Conservation (phyloP, 2,113 vertebrate species). For the Chionis minor region DNA sequence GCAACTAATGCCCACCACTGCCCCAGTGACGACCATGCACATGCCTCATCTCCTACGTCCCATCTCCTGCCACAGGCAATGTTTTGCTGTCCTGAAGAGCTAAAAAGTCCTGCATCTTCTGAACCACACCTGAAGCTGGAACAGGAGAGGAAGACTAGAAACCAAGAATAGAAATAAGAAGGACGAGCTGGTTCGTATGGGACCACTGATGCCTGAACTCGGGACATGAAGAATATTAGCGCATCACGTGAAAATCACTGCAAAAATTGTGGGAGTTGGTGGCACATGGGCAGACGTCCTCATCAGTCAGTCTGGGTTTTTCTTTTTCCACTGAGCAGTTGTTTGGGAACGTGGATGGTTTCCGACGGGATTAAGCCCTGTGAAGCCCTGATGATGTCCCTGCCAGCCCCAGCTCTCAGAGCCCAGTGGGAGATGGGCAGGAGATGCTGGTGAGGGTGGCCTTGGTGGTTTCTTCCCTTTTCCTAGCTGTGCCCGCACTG, state of each 20-base stretch:
- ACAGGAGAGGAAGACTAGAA: neutral
- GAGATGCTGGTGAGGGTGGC: neutral
- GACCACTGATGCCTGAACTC: neutral
- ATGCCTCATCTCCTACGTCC: neutral
- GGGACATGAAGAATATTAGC: neutral
- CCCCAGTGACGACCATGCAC: accelerated
- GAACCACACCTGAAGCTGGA: neutral
- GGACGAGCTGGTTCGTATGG: neutral
- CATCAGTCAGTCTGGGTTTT: neutral
- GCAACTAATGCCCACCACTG: neutral
- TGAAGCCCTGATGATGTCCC: neutral
- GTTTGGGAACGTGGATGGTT: neutral
- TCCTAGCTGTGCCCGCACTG: neutral
- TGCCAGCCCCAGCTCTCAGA: neutral
- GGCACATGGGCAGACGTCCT: neutral
- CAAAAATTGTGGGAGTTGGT: neutral
- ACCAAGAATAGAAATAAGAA: neutral
- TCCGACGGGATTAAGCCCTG: neutral
- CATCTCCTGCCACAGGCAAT: accelerated
- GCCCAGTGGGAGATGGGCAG: neutral
- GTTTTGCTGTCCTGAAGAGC: neutral
- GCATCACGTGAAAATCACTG: neutral
- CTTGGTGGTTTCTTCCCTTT: neutral
- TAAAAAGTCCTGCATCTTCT: neutral
- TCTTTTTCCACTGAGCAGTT: neutral